Base-by-base conservation (phyloP, 1,140 invertebrate species). In the Heliconius congener region DNA sequence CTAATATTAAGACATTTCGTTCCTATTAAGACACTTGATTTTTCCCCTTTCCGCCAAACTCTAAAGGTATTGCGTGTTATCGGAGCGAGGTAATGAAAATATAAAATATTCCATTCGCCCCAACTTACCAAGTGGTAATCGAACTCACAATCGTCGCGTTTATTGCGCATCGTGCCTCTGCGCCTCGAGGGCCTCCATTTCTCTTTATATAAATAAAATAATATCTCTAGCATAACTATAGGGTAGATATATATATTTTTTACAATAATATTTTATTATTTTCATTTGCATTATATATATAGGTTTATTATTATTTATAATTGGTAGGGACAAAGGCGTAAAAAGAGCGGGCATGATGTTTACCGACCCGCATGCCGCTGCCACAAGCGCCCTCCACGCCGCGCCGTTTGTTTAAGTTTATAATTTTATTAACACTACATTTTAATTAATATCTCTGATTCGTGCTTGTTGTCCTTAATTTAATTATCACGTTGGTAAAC, bases 281-380 rank as follows among this genome's bases (percentile, higher is more conserved):
- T 80, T 57, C 76, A 60, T 39, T 80, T 27, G 42, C 30, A 75
- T 73, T 72, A 50, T 60, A 66, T 72, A 57, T 52, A 73, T 72
- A 57, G 70, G n/a, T 30, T 30, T 75, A 46, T 66, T 80, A 77
- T 74, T 77, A 70, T 79, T 74, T 80, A 76, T 80, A 80, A 80
- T 80, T 76, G 79, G 79, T 76, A 19, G 74, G 83, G 75, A 83
- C 84, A 84, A 84, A 85, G 82, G 83, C 83, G 84, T 84, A 88
- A 87, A 88, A 87, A 86, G 85, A 81, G 85, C 82, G 81, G 81
- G 77, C 70, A 81, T 86, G 87, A 83, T 88, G 88, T 90, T 90
- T 87, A 83, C 79, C 71, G 55, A 80, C 88, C 88, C 87, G 86
- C 86, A 90, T 90, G 84, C 81, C 80, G 84, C 77, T 81, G 81